A percentile compares a stretch with the other conserved stretches of the same genome.
Evolutionary conservation across 2,113 vertebrate genomes (phyloP).

Genomic region (Otocyon megalotis): DNA sequence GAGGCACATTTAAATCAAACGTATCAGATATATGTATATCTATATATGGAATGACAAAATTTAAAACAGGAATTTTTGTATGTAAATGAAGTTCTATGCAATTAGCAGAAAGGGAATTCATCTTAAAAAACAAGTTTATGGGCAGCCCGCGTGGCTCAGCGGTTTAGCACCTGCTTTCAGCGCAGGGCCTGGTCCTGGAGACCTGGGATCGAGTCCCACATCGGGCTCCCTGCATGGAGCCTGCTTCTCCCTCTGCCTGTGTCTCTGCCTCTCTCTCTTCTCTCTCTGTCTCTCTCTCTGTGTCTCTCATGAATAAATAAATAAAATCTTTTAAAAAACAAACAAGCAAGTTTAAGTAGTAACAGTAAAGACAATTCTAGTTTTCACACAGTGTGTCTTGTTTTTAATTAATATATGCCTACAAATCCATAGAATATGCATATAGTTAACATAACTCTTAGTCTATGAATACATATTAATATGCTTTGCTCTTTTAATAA

Average conservation of each 20-base stretch:
- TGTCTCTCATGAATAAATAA: too few relatives aligned
- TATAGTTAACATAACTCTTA: background rate
- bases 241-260: too few relatives aligned
- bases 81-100: background rate
- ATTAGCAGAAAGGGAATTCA: background rate
- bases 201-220: too few relatives aligned
- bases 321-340: too few relatives aligned
- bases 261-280: too few relatives aligned
- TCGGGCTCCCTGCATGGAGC: too few relatives aligned
- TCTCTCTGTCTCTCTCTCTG: too few relatives aligned
- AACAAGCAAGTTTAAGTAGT: background rate
- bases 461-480: background rate
- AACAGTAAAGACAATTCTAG: background rate
- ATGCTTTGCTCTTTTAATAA: background rate
- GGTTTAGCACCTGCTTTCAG: too few relatives aligned
- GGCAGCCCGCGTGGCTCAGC: too few relatives aligned
- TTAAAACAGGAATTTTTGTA: background rate
- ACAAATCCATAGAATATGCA: background rate
- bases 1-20: background rate
- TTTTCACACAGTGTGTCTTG: background rate
- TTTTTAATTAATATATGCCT: background rate
- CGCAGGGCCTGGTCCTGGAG: too few relatives aligned
- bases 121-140: background rate
- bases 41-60: background rate
- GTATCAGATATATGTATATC: background rate